Base-by-base conservation (phyloP, 2,797 vertebrate species). In the Pygocentrus nattereri region DNA sequence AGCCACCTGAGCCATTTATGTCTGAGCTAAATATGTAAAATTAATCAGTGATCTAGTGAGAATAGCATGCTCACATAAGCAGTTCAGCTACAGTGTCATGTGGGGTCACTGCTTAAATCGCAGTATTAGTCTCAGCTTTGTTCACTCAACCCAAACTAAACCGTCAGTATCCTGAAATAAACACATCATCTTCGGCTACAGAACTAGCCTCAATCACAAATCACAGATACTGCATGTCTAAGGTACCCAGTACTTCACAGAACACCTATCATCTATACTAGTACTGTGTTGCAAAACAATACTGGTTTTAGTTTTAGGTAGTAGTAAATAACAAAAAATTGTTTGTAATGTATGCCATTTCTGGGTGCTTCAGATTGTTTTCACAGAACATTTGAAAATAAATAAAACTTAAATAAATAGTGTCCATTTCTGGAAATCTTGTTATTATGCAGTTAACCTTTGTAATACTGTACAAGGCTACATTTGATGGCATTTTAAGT, bases 81-180 rank as follows among this genome's bases (percentile, higher is more conserved):
- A 50, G 41, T 5, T 4, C 13, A 44, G 21, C 27, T 67, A 11
- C n/a, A 52, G 47, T 27, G 47, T 16, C 69, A 30, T 49, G 47
- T 16, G 25, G 47, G 27, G 44, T 54, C 18, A 23, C 16, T 27
- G 4, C 54, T 58, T 19, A n/a, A n/a, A n/a, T n/a, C n/a, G n/a
- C 8, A 10, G 54, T 58, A 58, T 58, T 58, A 31, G 23, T 71
- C 47, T 10, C 69, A 52, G 62, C 16, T 19, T 52, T 71, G 16
- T 31, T 54, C 10, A 71, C 10, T 19, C 25, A 52, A 52, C 25
- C 47, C 12, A 71, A 50, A 71, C 69, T 52, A 52, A 71, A 71
- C 5, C n/a, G 1, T 52, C 68, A 49, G 44, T 44, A 70, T 19
- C 23, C 69, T 30, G 23, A 68, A 44, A 69, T 27, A 69, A 69